Evolutionary conservation across 2,113 vertebrate species (phyloP).

Genomic region (Chlamydotis undulata): DNA sequence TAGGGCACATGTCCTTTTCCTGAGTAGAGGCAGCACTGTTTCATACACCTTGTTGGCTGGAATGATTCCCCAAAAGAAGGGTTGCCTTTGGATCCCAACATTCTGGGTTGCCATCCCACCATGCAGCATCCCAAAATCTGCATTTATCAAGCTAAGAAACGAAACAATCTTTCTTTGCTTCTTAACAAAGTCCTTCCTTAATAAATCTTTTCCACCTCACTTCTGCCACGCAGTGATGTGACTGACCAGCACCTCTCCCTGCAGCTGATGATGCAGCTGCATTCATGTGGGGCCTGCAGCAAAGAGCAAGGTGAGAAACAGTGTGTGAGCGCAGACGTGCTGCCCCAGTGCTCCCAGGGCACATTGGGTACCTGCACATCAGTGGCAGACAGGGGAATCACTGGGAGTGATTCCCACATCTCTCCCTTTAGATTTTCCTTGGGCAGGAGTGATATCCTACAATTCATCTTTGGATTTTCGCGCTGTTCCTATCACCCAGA

Average conservation of each 20-base stretch:
- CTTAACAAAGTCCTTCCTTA: background rate
- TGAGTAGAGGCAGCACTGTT: background rate
- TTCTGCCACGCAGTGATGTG: background rate
- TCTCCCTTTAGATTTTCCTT: background rate
- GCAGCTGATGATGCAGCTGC: background rate
- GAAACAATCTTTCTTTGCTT: background rate
- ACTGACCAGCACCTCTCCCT: background rate
- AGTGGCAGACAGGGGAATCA: background rate
- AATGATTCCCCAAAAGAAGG: background rate
- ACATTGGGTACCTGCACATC: background rate
- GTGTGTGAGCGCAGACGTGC: accelerated
- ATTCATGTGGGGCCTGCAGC: background rate
- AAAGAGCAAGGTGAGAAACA: background rate
- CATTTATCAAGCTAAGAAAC: background rate
- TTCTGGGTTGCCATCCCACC: background rate
- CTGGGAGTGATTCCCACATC: background rate
- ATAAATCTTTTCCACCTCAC: background rate
- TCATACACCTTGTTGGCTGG: background rate
- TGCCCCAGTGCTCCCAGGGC: background rate
- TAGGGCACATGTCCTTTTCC: background rate
- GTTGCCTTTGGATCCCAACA: background rate
- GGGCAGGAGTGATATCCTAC: background rate
- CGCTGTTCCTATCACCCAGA: background rate
- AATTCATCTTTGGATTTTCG: background rate
- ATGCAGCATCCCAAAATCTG: background rate